Percentiles rank a stretch among this genome's conserved stretches.
These are phyloP conservation scores for Blera fallax DNA, from an alignment of 2,888 invertebrate genomes.

Conservation along the genomic window DNA sequence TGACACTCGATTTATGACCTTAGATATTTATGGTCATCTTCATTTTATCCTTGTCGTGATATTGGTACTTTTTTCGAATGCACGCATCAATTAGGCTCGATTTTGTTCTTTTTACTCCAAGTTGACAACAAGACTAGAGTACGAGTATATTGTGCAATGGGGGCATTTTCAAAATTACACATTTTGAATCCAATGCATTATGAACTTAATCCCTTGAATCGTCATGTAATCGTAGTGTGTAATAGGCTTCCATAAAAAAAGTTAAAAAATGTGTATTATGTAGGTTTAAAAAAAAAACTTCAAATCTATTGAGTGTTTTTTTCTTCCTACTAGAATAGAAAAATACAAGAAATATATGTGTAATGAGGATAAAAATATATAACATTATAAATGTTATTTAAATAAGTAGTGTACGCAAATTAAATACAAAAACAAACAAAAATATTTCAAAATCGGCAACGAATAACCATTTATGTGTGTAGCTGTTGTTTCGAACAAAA, in stretches of 20 bases:
- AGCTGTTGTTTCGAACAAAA: slow-evolving; percentile 19
- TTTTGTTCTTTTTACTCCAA: too few species aligned
- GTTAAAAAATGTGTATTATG: slow-evolving; percentile 2
- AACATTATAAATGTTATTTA: slow-evolving; percentile 14
- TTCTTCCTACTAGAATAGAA: slow-evolving; percentile 47
- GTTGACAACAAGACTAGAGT: too few species aligned
- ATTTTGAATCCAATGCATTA: too few species aligned
- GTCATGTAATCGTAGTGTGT: background rate
- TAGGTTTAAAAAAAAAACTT: slow-evolving; percentile 32
- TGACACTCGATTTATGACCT: too few species aligned
- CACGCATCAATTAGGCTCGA: too few species aligned
- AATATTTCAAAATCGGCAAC: slow-evolving; percentile 51
- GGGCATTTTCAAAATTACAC: too few species aligned
- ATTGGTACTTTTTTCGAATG: too few species aligned
- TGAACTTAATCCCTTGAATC: background rate
- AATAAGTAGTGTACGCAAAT: background rate
- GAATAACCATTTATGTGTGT: slow-evolving; percentile 53
- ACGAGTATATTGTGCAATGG: too few species aligned
- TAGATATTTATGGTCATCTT: too few species aligned
- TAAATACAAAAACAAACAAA: background rate
- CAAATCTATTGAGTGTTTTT: slow-evolving; percentile 39
- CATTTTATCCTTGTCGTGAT: too few species aligned
- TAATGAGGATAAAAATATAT: background rate
- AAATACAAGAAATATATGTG: slow-evolving; percentile 5
- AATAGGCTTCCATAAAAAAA: slow-evolving; percentile 17